Evolutionary conservation across 2,888 invertebrate species (phyloP), one percentile per base, ranked within the genome.

Genomic region (Drosophila buzzatii): DNA sequence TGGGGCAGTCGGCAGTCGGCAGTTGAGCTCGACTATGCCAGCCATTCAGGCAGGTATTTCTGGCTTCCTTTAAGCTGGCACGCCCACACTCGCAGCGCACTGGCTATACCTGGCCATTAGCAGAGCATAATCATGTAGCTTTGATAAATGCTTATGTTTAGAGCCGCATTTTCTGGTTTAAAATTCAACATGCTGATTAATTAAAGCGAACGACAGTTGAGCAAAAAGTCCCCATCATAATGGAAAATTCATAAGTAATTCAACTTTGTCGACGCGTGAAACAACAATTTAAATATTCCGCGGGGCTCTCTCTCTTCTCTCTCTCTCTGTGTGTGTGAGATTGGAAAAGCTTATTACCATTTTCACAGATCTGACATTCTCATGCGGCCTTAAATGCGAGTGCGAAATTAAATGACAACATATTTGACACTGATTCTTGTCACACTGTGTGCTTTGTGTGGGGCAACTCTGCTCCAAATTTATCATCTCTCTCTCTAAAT

Each of bases 361-460:
- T 84, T 89, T 70, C 79, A 67, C 66, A 88, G 90, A 85, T 88
- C 90, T 90, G 81, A 81, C 81, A 62, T 53, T 65, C 59, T 45
- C 65, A 56, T 64, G 69, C 65, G 64, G 72, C 70, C 51, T 76
- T 76, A 70, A 80, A 64, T 76, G 81, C 64, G 76, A 79, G 79
- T 88, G 90, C 88, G 87, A 86, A 86, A 86, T 86, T 90, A 86
- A 90, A 86, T 86, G 86, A 86, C 86, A 86, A 90, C 90, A 90
- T 86, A 90, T 86, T 86, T 86, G 86, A 86, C 86, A 86, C 86
- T 86, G 86, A 90, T 86, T 86, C 86, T 86, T 86, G 86, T 86
- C 90, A 86, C 73, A 76, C 76, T 23, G 45, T 71, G 63, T 81
- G 86, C 90, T 86, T 74, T 70, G 88, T 74, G 72, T 76, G 66